phyloP scores from a whole-genome alignment of 2,797 vertebrate genomes.

The Erethizon dorsatum region DNA sequence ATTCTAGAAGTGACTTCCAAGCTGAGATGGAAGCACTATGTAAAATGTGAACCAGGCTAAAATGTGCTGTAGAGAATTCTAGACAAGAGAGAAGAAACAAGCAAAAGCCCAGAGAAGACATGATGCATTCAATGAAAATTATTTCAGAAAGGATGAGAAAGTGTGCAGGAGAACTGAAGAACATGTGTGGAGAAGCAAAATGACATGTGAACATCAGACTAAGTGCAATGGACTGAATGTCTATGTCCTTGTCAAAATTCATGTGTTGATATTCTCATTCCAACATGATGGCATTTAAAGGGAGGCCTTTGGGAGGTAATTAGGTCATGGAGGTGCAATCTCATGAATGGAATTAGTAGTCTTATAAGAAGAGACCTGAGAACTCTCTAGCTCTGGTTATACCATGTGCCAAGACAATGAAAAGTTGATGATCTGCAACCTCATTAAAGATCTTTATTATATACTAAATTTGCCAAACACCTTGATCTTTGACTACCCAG shows the following conservation, averaged over 20 bases:
- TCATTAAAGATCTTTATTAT: neutral
- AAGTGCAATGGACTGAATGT: neutral
- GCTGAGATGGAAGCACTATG: neutral
- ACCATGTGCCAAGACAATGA: neutral
- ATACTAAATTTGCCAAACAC: neutral
- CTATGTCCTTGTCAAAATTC: neutral
- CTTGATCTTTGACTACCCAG: neutral
- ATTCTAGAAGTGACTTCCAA: neutral
- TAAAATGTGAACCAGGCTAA: neutral
- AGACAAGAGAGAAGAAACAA: neutral
- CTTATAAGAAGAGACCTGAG: neutral
- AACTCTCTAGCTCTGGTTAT: neutral
- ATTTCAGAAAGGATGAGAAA: neutral
- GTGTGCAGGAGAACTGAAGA: too few relatives aligned
- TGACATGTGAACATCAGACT: neutral
- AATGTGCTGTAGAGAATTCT: neutral
- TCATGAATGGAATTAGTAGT: neutral
- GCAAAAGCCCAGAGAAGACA: neutral
- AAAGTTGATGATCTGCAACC: neutral
- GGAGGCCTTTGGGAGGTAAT: neutral
- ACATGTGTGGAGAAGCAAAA: neutral
- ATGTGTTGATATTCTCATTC: neutral
- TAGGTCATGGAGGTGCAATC: rapidly evolving
- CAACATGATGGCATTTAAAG: neutral
- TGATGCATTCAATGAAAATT: neutral